phyloP scores from a whole-genome alignment of 2,888 invertebrate genomes.

The Limnephilus auricula region DNA sequence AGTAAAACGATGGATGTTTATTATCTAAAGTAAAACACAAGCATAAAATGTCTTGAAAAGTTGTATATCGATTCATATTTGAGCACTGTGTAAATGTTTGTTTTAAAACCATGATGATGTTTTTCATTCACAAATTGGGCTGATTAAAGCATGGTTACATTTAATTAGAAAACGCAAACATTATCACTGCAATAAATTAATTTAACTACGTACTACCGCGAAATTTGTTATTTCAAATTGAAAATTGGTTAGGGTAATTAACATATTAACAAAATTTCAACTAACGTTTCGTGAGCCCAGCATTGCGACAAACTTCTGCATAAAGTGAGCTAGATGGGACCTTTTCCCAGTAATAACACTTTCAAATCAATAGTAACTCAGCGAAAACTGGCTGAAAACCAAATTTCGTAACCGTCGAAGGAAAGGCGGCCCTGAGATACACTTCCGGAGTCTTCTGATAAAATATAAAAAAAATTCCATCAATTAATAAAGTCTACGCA shows the following conservation, averaged over 20 bases:
- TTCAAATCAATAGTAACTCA: neutral
- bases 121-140: conserved; percentile 9
- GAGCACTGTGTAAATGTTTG: neutral
- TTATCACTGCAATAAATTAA: conserved; percentile 21
- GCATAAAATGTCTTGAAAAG: neutral
- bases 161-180: conserved; percentile 28
- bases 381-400: too few species aligned
- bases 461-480: too few species aligned
- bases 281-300: neutral
- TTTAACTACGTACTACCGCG: neutral
- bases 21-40: neutral
- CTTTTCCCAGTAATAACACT: neutral
- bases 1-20: neutral
- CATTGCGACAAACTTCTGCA: neutral
- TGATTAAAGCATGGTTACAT: conserved; percentile 10
- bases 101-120: conserved; percentile 1
- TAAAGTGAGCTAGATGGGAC: neutral
- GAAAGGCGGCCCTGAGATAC: too few species aligned
- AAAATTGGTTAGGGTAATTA: conserved; percentile 24
- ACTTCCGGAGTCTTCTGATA: too few species aligned
- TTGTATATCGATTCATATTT: neutral
- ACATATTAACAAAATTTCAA: conserved; percentile 25
- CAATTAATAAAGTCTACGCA: too few species aligned
- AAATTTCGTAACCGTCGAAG: too few species aligned
- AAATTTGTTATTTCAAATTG: conserved; percentile 25